These are phyloP conservation scores for Halichoeres trimaculatus DNA, from an alignment of 2,113 vertebrate genomes.

Conservation along the genomic window DNA sequence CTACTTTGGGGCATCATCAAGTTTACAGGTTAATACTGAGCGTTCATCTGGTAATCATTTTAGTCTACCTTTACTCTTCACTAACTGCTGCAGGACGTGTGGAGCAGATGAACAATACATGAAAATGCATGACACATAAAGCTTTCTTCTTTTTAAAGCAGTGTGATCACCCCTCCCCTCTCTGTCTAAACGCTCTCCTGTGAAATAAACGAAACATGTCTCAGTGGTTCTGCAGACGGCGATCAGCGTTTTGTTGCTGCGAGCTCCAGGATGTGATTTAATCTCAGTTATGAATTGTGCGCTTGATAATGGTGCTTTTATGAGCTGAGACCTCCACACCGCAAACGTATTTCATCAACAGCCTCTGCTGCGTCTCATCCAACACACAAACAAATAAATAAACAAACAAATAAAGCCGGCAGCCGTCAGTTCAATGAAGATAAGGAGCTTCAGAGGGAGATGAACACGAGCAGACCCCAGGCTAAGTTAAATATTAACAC, in stretches of 20 bases:
- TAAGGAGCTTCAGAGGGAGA: conserved; percentile 19
- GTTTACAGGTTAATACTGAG: too few species aligned
- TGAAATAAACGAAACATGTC: background rate
- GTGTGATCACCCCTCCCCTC: background rate
- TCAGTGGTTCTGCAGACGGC: background rate
- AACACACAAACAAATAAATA: conserved; percentile 11
- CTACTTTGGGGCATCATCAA: too few species aligned
- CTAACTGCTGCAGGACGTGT: too few species aligned
- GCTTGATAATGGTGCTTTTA: conserved; percentile 33
- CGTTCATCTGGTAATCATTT: too few species aligned
- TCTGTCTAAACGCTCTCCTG: background rate
- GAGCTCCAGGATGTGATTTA: conserved; percentile 32
- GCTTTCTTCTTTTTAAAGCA: too few species aligned
- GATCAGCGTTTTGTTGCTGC: conserved; percentile 6
- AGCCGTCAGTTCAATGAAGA: conserved; percentile 3
- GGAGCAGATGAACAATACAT: too few species aligned
- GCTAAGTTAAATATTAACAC: conserved; percentile 25
- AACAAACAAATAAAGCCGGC: conserved; percentile 2
- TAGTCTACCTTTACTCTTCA: too few species aligned
- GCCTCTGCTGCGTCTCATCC: conserved; percentile 5
- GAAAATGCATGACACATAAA: too few species aligned
- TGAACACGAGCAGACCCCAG: conserved; percentile 3
- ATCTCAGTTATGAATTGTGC: conserved; percentile 50
- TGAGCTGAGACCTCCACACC: conserved; percentile 29
- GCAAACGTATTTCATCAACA: conserved; percentile 38